These are phyloP conservation scores for Panulirus ornatus DNA, from an alignment of 1,140 invertebrate species.

Conservation along the genomic window DNA sequence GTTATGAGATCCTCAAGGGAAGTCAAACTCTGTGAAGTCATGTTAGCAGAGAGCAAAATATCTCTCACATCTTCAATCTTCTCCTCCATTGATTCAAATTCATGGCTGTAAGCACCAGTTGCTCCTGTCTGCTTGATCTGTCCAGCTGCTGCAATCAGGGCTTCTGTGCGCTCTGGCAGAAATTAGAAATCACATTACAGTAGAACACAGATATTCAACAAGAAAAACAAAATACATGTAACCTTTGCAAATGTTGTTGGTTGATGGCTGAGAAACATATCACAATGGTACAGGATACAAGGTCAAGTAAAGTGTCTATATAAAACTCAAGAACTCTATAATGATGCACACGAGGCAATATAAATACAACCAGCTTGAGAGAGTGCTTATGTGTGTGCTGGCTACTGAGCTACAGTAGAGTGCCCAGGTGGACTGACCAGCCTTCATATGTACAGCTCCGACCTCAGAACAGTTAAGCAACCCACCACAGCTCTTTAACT, in stretches of 20 bases:
- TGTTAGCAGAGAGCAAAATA: constrained; percentile 86
- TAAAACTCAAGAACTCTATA: too few relatives aligned
- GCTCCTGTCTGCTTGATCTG: constrained; percentile 95
- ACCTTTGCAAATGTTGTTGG: background rate
- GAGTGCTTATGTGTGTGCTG: too few relatives aligned
- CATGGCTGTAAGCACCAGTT: constrained; percentile 94
- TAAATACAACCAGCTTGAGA: too few relatives aligned
- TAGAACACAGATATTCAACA: background rate
- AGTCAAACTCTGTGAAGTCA: constrained; percentile 87
- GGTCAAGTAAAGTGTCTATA: too few relatives aligned
- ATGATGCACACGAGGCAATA: too few relatives aligned
- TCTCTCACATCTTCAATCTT: constrained; percentile 88
- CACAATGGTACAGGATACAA: too few relatives aligned
- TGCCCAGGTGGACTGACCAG: too few relatives aligned
- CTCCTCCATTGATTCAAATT: constrained; percentile 94
- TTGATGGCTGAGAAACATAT: background rate
- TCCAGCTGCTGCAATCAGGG: constrained; percentile 89
- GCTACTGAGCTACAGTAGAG: too few relatives aligned
- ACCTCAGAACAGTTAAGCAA: too few relatives aligned
- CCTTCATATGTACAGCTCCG: too few relatives aligned
- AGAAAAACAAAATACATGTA: too few relatives aligned
- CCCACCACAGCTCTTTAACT: too few relatives aligned
- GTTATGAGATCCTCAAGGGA: constrained; percentile 82
- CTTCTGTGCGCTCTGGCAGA: constrained; percentile 80
- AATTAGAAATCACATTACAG: constrained; percentile 51